A percentile compares a stretch with the other conserved stretches of the same genome.
Conservation (phyloP, 2,113 vertebrate species). For the Mirounga angustirostris region DNA sequence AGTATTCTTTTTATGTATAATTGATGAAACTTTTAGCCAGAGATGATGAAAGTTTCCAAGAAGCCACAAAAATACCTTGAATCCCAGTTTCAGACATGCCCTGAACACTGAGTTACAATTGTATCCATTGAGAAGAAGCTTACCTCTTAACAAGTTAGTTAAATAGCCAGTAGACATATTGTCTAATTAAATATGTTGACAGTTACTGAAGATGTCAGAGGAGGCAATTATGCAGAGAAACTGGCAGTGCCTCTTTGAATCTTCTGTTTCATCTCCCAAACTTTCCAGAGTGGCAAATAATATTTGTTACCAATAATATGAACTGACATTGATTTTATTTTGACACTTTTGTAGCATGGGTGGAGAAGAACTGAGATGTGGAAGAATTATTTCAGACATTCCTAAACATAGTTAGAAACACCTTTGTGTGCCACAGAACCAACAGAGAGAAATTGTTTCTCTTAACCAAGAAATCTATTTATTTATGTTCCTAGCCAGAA, state of each 20-base stretch:
- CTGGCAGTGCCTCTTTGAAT: background rate
- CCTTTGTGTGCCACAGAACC: background rate
- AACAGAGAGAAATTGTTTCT: background rate
- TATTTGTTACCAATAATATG: background rate
- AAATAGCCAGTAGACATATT: background rate
- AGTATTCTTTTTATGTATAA: background rate
- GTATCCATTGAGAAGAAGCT: background rate
- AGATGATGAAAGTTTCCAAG: background rate
- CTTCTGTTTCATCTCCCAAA: background rate
- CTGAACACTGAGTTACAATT: background rate
- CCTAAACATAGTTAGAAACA: constrained; percentile 23
- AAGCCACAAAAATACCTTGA: constrained; percentile 3
- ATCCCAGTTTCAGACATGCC: constrained; percentile 18
- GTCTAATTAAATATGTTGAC: background rate
- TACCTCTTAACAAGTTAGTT: background rate
- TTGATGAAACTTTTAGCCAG: background rate
- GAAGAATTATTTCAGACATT: constrained; percentile 14
- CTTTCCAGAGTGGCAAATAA: background rate
- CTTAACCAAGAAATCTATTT: background rate
- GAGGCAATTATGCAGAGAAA: background rate
- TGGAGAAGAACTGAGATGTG: background rate
- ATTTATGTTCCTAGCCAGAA: background rate
- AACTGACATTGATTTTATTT: constrained; percentile 5
- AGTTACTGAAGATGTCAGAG: background rate
- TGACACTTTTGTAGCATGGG: background rate